Evolutionary conservation across 2,113 vertebrate genomes (phyloP).

Genomic region (Cardinalis cardinalis): DNA sequence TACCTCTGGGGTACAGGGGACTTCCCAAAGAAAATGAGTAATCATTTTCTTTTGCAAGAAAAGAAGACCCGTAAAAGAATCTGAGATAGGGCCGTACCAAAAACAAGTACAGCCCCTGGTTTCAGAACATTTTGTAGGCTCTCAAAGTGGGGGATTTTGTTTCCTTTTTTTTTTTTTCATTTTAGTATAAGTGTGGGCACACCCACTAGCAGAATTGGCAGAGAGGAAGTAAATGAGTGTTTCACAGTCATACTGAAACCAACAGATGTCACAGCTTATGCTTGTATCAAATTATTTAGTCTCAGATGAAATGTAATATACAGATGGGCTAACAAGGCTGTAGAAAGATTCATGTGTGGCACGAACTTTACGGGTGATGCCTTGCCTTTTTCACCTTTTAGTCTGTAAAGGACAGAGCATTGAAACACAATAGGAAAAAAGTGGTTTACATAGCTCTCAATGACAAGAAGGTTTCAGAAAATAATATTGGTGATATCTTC

Average conservation of each 20-base stretch:
- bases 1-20: not conserved
- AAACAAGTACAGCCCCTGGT: not conserved
- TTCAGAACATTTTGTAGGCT: not conserved
- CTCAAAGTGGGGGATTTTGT: not conserved
- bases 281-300: not conserved
- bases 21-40: not conserved
- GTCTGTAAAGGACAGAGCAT: not conserved
- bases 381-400: not conserved
- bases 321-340: not conserved
- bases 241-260: conserved; percentile 7
- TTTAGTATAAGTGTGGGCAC: not conserved
- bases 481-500: not conserved
- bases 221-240: not conserved
- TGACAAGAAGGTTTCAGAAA: not conserved
- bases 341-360: not conserved
- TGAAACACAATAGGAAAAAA: not conserved
- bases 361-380: not conserved
- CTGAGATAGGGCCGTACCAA: not conserved
- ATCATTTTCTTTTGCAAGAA: not conserved
- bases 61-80: not conserved
- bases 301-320: not conserved
- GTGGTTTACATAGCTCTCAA: not conserved
- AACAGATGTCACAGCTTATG: not conserved
- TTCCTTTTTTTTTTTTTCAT: not conserved
- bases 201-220: not conserved